These are phyloP conservation scores for Bellardia bayeri DNA, from an alignment of 2,888 invertebrate genomes.

Conservation along the genomic window DNA sequence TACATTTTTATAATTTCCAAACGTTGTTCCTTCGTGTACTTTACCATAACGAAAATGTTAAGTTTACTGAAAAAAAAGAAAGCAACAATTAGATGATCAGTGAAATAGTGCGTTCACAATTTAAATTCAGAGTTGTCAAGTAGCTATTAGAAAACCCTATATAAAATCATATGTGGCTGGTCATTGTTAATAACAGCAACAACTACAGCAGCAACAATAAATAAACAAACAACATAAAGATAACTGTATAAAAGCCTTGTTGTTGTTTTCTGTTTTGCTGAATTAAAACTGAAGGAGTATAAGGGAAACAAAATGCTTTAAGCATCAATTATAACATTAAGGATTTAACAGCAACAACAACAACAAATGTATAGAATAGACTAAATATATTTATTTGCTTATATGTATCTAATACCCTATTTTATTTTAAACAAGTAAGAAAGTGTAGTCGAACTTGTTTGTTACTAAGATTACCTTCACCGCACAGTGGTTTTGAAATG, in stretches of 20 bases:
- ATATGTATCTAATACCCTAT: background rate
- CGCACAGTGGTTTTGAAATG: too few relatives aligned
- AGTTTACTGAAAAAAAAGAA: too few relatives aligned
- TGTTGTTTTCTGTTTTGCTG: background rate
- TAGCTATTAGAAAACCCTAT: too few relatives aligned
- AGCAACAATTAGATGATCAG: too few relatives aligned
- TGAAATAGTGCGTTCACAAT: too few relatives aligned
- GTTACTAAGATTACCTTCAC: too few relatives aligned
- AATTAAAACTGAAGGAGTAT: background rate
- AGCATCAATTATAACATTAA: constrained; percentile 67
- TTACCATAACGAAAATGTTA: too few relatives aligned
- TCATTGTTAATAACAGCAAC: constrained; percentile 41
- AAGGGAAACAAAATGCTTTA: constrained; percentile 38
- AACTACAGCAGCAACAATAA: background rate
- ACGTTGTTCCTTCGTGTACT: too few relatives aligned
- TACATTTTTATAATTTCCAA: too few relatives aligned
- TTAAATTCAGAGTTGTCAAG: too few relatives aligned
- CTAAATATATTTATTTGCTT: background rate
- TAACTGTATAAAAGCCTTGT: background rate
- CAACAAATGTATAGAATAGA: background rate
- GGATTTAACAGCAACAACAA: constrained; percentile 47
- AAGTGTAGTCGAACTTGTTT: too few relatives aligned
- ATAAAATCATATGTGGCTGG: constrained; percentile 60
- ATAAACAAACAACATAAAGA: constrained; percentile 22
- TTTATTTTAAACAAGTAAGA: background rate